phyloP scores from a whole-genome alignment of 1,140 invertebrate species.

The Nephila pilipes region DNA sequence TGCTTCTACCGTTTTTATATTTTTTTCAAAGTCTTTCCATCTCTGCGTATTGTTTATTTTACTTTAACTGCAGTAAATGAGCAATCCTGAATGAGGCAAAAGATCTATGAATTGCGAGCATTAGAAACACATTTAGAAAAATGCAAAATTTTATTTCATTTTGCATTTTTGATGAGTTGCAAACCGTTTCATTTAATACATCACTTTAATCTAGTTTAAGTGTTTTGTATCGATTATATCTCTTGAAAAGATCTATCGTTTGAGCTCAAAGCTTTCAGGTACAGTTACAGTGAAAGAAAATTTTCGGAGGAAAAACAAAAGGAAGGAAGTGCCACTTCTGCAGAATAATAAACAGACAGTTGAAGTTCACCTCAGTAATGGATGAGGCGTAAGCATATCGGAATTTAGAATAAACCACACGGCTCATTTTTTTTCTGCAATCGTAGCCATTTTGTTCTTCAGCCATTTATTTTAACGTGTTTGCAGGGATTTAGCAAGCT shows the following conservation, averaged over 20 bases:
- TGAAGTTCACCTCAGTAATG: neutral
- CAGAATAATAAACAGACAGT: constrained; percentile 64
- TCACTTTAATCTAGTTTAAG: constrained; percentile 67
- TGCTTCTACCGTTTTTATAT: neutral
- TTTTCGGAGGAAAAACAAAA: constrained; percentile 32
- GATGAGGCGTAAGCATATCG: constrained; percentile 23
- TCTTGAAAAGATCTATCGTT: constrained; percentile 26
- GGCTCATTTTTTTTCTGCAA: constrained; percentile 14
- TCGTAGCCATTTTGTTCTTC: constrained; percentile 11
- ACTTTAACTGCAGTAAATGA: no score
- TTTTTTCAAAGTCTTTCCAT: neutral
- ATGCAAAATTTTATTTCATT: constrained; percentile 29
- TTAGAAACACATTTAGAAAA: constrained; percentile 49
- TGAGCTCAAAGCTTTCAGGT: neutral
- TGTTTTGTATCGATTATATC: neutral
- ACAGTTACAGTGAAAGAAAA: constrained; percentile 29
- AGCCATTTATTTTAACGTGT: constrained; percentile 43
- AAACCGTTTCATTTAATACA: constrained; percentile 27
- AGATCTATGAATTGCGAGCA: neutral
- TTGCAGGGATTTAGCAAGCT: neutral
- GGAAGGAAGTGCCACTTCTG: neutral
- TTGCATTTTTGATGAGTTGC: constrained; percentile 21
- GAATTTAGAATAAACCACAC: constrained; percentile 43
- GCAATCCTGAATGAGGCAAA: neutral
- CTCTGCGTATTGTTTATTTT: neutral